Base-by-base conservation (phyloP, 30 jellyfish, hydroid and myxozoan species). In the Hydra vulgaris region DNA sequence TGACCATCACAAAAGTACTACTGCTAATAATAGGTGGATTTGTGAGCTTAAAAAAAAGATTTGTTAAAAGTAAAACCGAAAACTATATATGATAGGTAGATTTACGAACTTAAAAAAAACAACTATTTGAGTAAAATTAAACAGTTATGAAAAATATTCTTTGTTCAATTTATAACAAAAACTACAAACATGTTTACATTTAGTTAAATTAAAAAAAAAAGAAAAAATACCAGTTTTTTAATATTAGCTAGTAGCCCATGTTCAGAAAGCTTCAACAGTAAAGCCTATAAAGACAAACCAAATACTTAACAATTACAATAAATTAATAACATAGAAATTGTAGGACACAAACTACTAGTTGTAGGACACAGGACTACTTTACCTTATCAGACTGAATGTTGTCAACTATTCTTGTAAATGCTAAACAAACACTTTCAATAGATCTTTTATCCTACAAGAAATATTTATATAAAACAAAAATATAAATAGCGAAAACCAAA, bases 391-490 rank as follows among this genome's bases (percentile, higher is more conserved):
- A 78, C 71, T 91, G 98, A 70, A 86, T 80, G 68, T 91, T 91
- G 86, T 91, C 98, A 55, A 91, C 98, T 3, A 91, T 79, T 72
- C 98, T 56, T 15, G 98, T 96, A 61, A 91, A 91, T 8, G 98
- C 98, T 25, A 88, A 81, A 53, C 98, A 91, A 17, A 91, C 98
- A 69, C 95, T 91, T 61, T 91, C 98, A 23, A 91, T 18, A 1
- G 98, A 91, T 66, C 86, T 91, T 66, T 91, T 91, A 70, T 91
- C 98, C 97, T 89, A 54, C 7, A 70, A 73, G 0, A 69, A n/a
- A 71, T 20, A 77, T 21, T 21, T 22, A 26, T 0, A 1, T 24
- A 1, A 0, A 21, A 23, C 17, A 73, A 21, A 21, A 40, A 40
- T 3, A 40, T 3, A 40, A 40, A 40, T 3, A 40, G 12, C 8